Conservation (phyloP, 2,113 vertebrate species). For the Meriones unguiculatus region DNA sequence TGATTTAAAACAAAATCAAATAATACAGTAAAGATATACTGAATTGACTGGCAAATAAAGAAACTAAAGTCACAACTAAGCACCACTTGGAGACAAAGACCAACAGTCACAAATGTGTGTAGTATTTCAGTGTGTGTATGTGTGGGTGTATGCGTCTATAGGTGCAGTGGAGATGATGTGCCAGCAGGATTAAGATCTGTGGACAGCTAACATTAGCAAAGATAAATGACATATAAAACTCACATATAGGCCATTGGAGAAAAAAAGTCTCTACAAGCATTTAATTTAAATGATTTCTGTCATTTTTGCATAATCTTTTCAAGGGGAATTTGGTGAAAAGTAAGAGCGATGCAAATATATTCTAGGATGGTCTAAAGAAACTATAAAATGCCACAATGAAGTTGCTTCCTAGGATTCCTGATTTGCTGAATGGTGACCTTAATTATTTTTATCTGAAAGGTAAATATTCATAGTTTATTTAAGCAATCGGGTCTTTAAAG, state of each 20-base stretch:
- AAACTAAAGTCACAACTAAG: background rate
- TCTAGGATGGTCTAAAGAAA: background rate
- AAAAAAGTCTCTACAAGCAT: background rate
- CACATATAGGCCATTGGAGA: background rate
- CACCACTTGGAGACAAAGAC: background rate
- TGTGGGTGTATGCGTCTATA: background rate
- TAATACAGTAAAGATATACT: background rate
- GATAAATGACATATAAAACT: background rate
- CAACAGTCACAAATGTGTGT: background rate
- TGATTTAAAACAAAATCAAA: slow-evolving; percentile 8
- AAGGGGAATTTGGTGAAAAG: background rate
- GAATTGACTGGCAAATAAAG: background rate
- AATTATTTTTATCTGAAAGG: slow-evolving; percentile 31
- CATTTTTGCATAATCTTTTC: background rate
- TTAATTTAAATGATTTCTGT: background rate
- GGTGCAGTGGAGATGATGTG: background rate
- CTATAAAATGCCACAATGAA: background rate
- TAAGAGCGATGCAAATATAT: background rate
- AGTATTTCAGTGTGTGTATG: background rate
- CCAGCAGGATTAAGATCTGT: background rate
- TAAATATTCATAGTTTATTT: slow-evolving; percentile 26
- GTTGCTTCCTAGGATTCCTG: background rate
- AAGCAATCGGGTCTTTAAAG: background rate
- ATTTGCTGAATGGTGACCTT: background rate
- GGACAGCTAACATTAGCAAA: background rate